A percentile compares a stretch with the other conserved stretches of the same genome.
Conservation (phyloP, 2,888 invertebrate genomes). For the Tetropium fuscum region DNA sequence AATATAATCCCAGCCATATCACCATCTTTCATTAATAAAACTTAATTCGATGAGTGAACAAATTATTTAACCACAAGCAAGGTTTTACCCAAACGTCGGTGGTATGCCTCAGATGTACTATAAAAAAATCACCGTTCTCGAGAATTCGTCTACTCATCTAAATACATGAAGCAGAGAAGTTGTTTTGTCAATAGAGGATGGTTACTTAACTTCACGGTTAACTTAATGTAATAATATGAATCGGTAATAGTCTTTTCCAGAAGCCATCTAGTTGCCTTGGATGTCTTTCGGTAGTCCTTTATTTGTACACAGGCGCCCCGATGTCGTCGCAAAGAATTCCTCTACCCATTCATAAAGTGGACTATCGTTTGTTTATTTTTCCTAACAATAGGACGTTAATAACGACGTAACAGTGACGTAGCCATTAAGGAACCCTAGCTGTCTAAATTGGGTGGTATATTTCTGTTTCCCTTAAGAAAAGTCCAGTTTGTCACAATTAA, state of each 20-base stretch:
- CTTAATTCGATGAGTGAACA: conserved; percentile 11
- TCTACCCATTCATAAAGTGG: conserved; percentile 40
- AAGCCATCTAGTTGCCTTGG: conserved; percentile 47
- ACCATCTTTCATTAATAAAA: no score
- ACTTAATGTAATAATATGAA: conserved; percentile 36
- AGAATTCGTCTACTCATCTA: conserved; percentile 22
- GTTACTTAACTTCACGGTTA: conserved; percentile 48
- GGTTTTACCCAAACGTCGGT: conserved; percentile 14
- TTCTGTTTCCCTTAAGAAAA: no score
- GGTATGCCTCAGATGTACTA: conserved; percentile 6
- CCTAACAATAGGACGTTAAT: conserved; percentile 17
- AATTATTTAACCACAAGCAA: conserved; percentile 19
- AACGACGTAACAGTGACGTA: conserved; percentile 5
- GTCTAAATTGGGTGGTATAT: no score
- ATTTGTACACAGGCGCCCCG: conserved; percentile 44
- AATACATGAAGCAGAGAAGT: conserved; percentile 13
- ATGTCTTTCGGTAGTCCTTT: conserved; percentile 38
- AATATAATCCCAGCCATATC: no score
- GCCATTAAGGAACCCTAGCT: no score
- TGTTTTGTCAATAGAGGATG: conserved; percentile 25
- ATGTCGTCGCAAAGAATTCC: conserved; percentile 36
- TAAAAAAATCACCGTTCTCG: conserved; percentile 3
- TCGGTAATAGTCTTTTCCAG: conserved; percentile 50
- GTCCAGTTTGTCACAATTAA: no score
- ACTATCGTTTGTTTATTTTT: conserved; percentile 37